Evolutionary conservation across 2,888 invertebrate genomes (phyloP).

Genomic region (Drosophila limbata): DNA sequence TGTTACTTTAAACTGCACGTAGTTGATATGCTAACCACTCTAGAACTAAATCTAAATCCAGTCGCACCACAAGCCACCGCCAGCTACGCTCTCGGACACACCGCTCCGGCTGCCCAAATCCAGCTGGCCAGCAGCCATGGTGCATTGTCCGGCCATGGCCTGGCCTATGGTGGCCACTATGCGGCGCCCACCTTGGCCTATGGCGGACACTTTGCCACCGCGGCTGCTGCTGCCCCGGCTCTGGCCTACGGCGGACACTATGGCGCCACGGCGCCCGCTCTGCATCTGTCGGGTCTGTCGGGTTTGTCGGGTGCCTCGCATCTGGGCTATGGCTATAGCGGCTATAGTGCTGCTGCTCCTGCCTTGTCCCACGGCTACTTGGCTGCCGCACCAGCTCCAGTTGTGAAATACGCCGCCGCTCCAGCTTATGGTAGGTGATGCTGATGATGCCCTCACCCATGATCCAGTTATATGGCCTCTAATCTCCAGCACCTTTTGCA

Average conservation of each 20-base stretch:
- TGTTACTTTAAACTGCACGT: conserved; percentile 41
- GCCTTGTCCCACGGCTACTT: conserved; percentile 65
- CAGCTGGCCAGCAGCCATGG: conserved; percentile 53
- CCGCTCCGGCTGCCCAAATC: conserved; percentile 72
- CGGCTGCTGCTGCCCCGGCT: conserved; percentile 53
- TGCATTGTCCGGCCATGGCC: conserved; percentile 34
- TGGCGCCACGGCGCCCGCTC: conserved; percentile 49
- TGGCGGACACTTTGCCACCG: conserved; percentile 55
- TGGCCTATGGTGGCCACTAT: conserved; percentile 63
- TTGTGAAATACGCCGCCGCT: conserved; percentile 78
- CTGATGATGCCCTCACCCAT: neutral
- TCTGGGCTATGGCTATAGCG: conserved; percentile 54
- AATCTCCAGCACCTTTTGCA: conserved; percentile 37
- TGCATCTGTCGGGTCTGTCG: conserved; percentile 40
- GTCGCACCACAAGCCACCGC: conserved; percentile 64
- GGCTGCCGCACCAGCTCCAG: conserved; percentile 69
- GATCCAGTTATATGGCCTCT: neutral
- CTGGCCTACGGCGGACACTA: conserved; percentile 62
- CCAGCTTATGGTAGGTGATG: conserved; percentile 82
- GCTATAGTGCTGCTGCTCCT: conserved; percentile 53
- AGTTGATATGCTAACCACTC: conserved; percentile 53
- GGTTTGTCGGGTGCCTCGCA: conserved; percentile 35
- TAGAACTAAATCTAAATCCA: conserved; percentile 28
- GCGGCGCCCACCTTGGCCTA: conserved; percentile 43
- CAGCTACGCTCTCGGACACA: conserved; percentile 59